Evolutionary conservation across 2,888 invertebrate species (phyloP).

Genomic region (Temnothorax rugatulus): DNA sequence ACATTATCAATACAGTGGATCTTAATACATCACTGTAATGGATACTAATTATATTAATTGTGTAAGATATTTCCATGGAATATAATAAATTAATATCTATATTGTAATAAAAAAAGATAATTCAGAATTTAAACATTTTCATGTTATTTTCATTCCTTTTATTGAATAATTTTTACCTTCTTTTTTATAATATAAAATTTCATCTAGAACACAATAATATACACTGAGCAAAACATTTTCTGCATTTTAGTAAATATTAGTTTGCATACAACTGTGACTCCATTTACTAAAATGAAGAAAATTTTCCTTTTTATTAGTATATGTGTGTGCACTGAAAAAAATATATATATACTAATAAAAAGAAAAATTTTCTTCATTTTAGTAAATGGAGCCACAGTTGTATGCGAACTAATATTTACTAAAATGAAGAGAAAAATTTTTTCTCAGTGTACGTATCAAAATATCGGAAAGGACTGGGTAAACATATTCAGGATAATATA

Average conservation of each 20-base stretch:
- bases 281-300: too few relatives aligned
- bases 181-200: neutral
- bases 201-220: neutral
- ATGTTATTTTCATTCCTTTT: neutral
- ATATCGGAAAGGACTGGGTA: neutral
- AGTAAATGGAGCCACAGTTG: too few relatives aligned
- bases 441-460: neutral
- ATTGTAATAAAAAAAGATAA: neutral
- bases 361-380: too few relatives aligned
- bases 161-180: neutral
- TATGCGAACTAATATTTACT: too few relatives aligned
- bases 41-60: slow-evolving; percentile 9
- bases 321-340: too few relatives aligned
- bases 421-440: too few relatives aligned
- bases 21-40: neutral
- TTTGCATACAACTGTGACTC: too few relatives aligned
- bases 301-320: too few relatives aligned
- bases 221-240: too few relatives aligned
- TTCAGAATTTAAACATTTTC: neutral
- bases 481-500: neutral
- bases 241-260: too few relatives aligned
- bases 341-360: too few relatives aligned
- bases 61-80: neutral
- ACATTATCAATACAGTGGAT: too few relatives aligned
- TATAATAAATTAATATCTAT: neutral